These are phyloP conservation scores for Gadopsis marmoratus DNA, from an alignment of 2,797 vertebrate species.

Conservation along the genomic window DNA sequence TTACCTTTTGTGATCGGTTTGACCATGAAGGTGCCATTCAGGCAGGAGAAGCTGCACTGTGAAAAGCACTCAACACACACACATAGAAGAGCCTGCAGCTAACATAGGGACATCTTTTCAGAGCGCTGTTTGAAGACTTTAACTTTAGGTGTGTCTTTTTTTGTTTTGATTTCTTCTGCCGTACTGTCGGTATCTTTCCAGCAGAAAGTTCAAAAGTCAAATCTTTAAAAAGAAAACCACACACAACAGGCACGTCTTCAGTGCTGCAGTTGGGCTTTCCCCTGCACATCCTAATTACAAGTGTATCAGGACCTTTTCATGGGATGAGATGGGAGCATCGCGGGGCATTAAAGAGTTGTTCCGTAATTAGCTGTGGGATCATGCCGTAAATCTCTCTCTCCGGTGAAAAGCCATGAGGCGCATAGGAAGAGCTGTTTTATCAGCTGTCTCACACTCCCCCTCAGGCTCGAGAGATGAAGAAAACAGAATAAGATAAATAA, in stretches of 20 bases:
- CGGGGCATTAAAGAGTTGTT: conserved; percentile 73
- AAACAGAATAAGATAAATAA: conserved; percentile 59
- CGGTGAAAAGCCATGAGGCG: conserved; percentile 53
- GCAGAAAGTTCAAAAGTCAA: conserved; percentile 69
- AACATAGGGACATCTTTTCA: conserved; percentile 50
- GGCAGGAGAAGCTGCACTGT: conserved; percentile 53
- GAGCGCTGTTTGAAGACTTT: conserved; percentile 51
- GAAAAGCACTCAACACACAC: conserved; percentile 51
- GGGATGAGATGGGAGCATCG: conserved; percentile 60
- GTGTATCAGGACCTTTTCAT: conserved; percentile 71
- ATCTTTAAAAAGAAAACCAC: conserved; percentile 43
- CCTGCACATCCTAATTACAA: conserved; percentile 73
- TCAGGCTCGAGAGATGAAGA: conserved; percentile 44
- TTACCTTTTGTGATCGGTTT: conserved; percentile 85
- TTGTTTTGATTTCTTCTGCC: conserved; percentile 66
- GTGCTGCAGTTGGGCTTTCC: conserved; percentile 77
- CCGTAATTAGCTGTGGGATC: conserved; percentile 79
- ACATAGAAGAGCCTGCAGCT: conserved; percentile 27
- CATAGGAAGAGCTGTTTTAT: conserved; percentile 72
- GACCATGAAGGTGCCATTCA: conserved; percentile 83
- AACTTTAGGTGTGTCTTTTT: conserved; percentile 64
- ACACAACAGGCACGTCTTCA: conserved; percentile 56
- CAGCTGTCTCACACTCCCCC: conserved; percentile 63
- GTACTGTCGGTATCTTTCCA: conserved; percentile 55
- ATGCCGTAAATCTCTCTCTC: conserved; percentile 73